Conservation (phyloP, 2,888 invertebrate species). For the Smittia sp. region DNA sequence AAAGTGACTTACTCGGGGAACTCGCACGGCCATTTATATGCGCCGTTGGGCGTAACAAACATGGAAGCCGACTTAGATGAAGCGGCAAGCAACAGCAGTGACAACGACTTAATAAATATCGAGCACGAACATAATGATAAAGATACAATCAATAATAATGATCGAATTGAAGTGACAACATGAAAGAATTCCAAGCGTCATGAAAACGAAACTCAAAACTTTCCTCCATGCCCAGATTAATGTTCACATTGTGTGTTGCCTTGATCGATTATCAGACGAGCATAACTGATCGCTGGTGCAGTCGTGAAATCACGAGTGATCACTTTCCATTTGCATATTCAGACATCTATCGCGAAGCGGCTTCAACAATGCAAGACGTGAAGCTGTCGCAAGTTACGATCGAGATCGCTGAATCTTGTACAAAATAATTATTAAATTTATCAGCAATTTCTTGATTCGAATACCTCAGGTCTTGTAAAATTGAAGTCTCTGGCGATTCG, state of each 20-base stretch:
- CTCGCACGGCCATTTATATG: slow-evolving; percentile 50
- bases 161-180: slow-evolving; percentile 61
- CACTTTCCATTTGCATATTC: not conserved
- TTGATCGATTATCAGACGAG: slow-evolving; percentile 3
- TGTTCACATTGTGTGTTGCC: not conserved
- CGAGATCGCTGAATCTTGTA: no score
- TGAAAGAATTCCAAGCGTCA: slow-evolving; percentile 50
- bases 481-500: no score
- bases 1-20: slow-evolving; percentile 67
- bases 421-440: no score
- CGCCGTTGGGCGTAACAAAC: slow-evolving; percentile 48
- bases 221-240: slow-evolving; percentile 4
- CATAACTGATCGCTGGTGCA: not conserved
- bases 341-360: not conserved
- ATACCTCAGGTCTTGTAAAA: no score
- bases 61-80: slow-evolving; percentile 52
- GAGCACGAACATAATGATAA: slow-evolving; percentile 46
- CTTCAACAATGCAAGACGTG: no score
- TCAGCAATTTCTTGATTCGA: no score
- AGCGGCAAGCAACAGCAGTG: slow-evolving; percentile 56
- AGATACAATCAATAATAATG: slow-evolving; percentile 59
- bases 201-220: slow-evolving; percentile 2
- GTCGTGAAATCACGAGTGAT: not conserved
- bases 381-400: no score
- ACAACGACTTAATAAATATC: slow-evolving; percentile 50